Base-by-base conservation (phyloP, 2,113 vertebrate genomes). In the Speoplatyrhinus poulsoni region DNA sequence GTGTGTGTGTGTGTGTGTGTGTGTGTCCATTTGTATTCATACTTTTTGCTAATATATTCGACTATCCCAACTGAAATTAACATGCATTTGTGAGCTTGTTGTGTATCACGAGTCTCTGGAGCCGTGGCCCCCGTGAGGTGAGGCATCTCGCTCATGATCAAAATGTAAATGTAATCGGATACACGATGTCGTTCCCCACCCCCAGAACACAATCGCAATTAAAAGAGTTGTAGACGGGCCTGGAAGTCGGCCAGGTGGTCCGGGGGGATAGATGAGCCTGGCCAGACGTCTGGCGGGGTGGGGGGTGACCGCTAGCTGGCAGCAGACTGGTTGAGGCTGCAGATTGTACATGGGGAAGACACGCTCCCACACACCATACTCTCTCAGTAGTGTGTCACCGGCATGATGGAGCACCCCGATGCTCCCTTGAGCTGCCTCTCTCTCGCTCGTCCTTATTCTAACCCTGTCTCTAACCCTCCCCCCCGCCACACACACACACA, bases 231-330 rank as follows among this genome's bases (percentile, higher is more conserved):
- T 41, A 41, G 36, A 41, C 3, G 36, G 36, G 36, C 7, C 36
- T 41, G 36, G 36, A 41, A 41, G 36, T 8, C 5, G 3, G 36
- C 7, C 59, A 57, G 81, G 60, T 82, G 74, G 82, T 88, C 54
- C 73, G 68, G 80, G 77, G 64, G 54, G 58, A 85, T 86, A 88
- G 85, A 89, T 86, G 84, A 77, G 70, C 77, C 87, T 86, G 88
- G 89, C 90, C 85, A 92, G 90, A 92, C 85, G 77, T 89, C 83
- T 89, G 84, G 7, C 1, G 19, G 19, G 19, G 19, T 1, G 19
- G 19, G 82, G 86, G 85, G 85, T 93, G 92, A 91, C 91, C 88
- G 87, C 87, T 86, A 70, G 75, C 87, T 89, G 89, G 82, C 84
- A 83, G 84, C 71, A 61, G 17, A 68, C 77, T 86, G 87, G 80